Evolutionary conservation across 2,888 invertebrate genomes (phyloP), one percentile per base, ranked within the genome.

Genomic region (Leuctra nigra): DNA sequence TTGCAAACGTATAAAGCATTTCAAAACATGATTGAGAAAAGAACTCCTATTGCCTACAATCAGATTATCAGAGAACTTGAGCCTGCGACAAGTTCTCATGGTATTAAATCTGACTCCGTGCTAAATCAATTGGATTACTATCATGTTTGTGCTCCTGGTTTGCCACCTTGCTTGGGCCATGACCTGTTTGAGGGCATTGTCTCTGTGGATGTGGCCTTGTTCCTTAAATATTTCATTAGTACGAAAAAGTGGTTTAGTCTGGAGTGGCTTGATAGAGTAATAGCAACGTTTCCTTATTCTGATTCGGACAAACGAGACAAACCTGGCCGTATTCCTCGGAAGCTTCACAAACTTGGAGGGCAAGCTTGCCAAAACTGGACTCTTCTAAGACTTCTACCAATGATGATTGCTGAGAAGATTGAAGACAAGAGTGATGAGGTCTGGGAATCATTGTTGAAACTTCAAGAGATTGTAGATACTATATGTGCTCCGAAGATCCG

Each of bases 161-260:
- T 24, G n/a, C 44, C 44, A 9, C 44, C 46, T 20, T 44, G 54
- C 23, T 25, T 44, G 44, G 54, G 25, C 11, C 54, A 44, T 44
- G 54, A 44, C 14, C 13, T 54, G 22, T 54, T 46, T 18, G 54
- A 54, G 46, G 54, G 54, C 3, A 41, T 41, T 1, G 54, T 54
- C 2, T 13, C 20, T 1, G 39, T 23, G 9, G 54, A 48, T 14
- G n/a, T 25, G n/a, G 48, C 48, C 4, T 4, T 29, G 18, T 48
- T 29, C 11, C 4, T 33, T 4, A 33, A 48, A 29, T 16, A 4
- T 20, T 14, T 48, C 16, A 16, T 48, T 2, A 48, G 14, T 29
- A 11, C 16, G 7, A n/a, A 25, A 14, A 14, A 14, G 2, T 48
- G 48, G 48, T 16, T 48, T 4, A 48, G 29, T 4, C 29, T 29